A percentile compares a stretch with the other conserved stretches of the same genome.
Conservation (phyloP, 2,888 invertebrate species). For the Lycocerus yunnanus region DNA sequence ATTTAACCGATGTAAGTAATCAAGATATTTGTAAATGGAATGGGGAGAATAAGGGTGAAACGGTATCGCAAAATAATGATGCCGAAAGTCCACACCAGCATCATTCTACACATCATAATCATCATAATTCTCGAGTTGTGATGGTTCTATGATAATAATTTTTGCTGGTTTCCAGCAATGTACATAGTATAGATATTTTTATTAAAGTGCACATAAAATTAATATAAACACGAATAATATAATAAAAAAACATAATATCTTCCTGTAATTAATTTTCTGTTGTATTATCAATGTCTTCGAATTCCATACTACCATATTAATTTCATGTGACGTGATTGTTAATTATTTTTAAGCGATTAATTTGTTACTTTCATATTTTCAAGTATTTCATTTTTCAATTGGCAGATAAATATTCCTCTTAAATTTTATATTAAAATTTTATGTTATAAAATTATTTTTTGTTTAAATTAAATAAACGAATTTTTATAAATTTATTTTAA, state of each 20-base stretch:
- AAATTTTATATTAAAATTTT: background rate
- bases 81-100: slow-evolving; percentile 54
- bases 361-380: background rate
- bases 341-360: background rate
- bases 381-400: slow-evolving; percentile 9
- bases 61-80: slow-evolving; percentile 43
- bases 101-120: slow-evolving; percentile 47
- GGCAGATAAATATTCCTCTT: background rate
- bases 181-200: slow-evolving; percentile 46
- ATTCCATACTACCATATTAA: slow-evolving; percentile 17
- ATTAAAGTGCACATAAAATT: slow-evolving; percentile 43
- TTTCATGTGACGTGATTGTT: background rate
- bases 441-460: background rate
- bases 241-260: slow-evolving; percentile 47
- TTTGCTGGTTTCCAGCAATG: slow-evolving; percentile 34
- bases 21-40: slow-evolving; percentile 54
- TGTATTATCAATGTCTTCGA: slow-evolving; percentile 50
- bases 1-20: slow-evolving; percentile 49
- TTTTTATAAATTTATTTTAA: background rate
- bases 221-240: slow-evolving; percentile 35
- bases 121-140: slow-evolving; percentile 55
- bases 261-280: slow-evolving; percentile 47
- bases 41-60: slow-evolving; percentile 46
- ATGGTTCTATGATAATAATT: slow-evolving; percentile 56
- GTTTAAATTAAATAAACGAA: background rate